These are phyloP conservation scores for Acleris sparsana DNA, from an alignment of 2,888 invertebrate genomes.

Conservation along the genomic window DNA sequence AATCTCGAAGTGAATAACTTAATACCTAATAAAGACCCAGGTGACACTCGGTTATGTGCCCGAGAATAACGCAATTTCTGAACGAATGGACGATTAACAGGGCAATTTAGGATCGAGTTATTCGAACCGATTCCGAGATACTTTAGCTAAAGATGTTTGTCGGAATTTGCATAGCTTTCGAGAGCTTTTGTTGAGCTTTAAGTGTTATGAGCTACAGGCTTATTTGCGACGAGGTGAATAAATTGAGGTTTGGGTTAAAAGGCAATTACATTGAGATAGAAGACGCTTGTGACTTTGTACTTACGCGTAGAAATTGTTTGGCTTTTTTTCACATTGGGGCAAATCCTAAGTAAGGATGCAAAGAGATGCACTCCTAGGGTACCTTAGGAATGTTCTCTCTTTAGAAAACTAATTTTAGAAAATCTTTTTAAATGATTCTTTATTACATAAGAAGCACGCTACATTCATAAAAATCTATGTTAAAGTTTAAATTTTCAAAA, in stretches of 20 bases:
- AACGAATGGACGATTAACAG: constrained; percentile 40
- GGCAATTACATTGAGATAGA: constrained; percentile 1
- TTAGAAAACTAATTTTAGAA: too few relatives aligned
- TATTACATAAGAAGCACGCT: too few relatives aligned
- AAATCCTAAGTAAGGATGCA: too few relatives aligned
- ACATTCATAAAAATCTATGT: too few relatives aligned
- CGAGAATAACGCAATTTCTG: constrained; percentile 42
- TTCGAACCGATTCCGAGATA: constrained; percentile 33
- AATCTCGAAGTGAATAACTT: constrained; percentile 7
- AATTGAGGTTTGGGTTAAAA: constrained; percentile 12
- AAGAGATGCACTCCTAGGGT: too few relatives aligned
- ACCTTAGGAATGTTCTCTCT: too few relatives aligned
- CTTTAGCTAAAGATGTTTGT: constrained; percentile 35
- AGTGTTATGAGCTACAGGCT: constrained; percentile 5
- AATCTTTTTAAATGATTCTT: too few relatives aligned
- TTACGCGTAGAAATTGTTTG: too few relatives aligned
- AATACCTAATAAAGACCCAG: constrained; percentile 25
- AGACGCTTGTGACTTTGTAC: too few relatives aligned
- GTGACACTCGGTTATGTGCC: constrained; percentile 36
- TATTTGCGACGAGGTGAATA: constrained; percentile 17
- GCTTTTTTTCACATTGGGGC: too few relatives aligned
- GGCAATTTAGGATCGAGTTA: constrained; percentile 40
- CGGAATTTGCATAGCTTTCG: constrained; percentile 33
- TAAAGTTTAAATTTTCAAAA: too few relatives aligned
- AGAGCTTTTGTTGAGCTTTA: constrained; percentile 10